Conservation (phyloP, 2,888 invertebrate genomes). For the Frankliniella intonsa region DNA sequence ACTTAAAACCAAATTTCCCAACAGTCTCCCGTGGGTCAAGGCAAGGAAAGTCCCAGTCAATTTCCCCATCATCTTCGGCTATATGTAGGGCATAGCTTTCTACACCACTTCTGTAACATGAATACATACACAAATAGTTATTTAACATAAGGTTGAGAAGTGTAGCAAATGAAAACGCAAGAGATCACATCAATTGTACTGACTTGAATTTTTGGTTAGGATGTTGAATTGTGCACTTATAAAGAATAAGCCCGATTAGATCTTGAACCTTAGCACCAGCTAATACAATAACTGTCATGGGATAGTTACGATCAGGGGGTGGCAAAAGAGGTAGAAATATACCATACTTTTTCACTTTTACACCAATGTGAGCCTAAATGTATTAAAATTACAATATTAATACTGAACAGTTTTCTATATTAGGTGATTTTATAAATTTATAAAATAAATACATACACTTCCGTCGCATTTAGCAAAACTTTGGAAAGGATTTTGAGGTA, state of each 20-base stretch:
- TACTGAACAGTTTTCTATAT: neutral
- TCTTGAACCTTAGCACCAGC: conserved; percentile 83
- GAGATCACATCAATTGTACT: conserved; percentile 33
- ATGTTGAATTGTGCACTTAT: conserved; percentile 59
- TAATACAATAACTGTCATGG: conserved; percentile 74
- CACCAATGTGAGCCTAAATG: conserved; percentile 60
- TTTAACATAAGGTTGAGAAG: neutral
- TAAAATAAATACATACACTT: conserved; percentile 48
- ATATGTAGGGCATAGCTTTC: conserved; percentile 84
- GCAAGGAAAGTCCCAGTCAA: conserved; percentile 88
- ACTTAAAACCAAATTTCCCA: conserved; percentile 87
- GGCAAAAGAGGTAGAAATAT: conserved; percentile 87
- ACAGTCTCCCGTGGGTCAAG: conserved; percentile 83
- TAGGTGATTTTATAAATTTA: neutral
- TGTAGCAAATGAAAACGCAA: neutral
- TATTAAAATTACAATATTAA: neutral
- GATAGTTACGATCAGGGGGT: conserved; percentile 74
- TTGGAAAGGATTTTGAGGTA: conserved; percentile 80
- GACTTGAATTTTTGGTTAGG: conserved; percentile 47
- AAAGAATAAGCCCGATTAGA: conserved; percentile 87
- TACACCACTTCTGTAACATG: conserved; percentile 49
- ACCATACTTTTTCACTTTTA: conserved; percentile 76
- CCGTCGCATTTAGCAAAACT: conserved; percentile 92
- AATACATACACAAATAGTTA: conserved; percentile 19
- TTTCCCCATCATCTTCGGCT: conserved; percentile 94